A percentile compares a stretch with the other conserved stretches of the same genome.
Evolutionary conservation across 1,140 invertebrate species (phyloP).

Genomic region (Aphis gossypii): DNA sequence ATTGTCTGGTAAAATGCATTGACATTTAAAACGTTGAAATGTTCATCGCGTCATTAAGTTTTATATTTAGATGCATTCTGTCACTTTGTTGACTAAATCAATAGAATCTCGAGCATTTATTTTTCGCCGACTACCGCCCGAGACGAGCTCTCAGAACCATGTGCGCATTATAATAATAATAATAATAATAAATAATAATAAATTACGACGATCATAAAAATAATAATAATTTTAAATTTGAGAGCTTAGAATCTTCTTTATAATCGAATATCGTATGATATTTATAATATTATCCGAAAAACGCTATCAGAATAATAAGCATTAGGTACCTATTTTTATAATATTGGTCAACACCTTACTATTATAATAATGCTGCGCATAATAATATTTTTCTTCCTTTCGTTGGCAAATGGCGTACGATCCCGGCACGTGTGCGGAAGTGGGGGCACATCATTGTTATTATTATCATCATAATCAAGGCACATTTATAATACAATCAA

Average conservation of each 20-base stretch:
- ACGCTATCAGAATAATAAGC: background rate
- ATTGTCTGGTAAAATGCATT: constrained; percentile 53
- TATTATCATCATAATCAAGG: background rate
- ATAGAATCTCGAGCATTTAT: constrained; percentile 44
- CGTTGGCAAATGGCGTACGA: background rate
- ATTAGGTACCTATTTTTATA: background rate
- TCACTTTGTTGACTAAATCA: constrained; percentile 43
- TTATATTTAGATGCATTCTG: constrained; percentile 50
- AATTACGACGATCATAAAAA: background rate
- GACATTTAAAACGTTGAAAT: constrained; percentile 54
- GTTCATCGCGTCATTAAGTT: constrained; percentile 45
- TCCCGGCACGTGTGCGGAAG: background rate
- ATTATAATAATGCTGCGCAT: background rate
- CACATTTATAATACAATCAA: background rate
- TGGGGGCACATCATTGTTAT: background rate
- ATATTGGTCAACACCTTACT: background rate
- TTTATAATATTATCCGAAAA: background rate
- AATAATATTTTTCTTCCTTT: background rate
- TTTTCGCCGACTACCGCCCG: constrained; percentile 15
- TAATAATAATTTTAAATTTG: background rate
- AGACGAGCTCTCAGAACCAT: background rate
- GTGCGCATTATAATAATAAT: background rate
- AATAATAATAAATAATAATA: background rate
- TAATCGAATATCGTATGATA: background rate
- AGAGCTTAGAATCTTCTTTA: background rate